Base-by-base conservation (phyloP, 2,888 invertebrate species). In the Drepanosiphum platanoidis region DNA sequence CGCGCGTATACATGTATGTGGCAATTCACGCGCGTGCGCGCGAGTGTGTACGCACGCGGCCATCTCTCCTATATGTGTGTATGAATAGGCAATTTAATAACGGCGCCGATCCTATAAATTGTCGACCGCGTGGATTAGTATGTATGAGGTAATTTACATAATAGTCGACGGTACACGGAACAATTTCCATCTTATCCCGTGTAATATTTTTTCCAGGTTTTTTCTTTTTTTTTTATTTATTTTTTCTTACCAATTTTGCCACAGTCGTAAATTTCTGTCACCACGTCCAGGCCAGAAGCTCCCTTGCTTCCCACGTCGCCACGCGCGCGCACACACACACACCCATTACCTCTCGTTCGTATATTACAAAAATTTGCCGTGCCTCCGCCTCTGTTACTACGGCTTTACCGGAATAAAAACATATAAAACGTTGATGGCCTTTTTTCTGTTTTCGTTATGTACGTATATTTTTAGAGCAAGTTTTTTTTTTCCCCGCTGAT, bases 111-210 rank as follows among this genome's bases (percentile, higher is more conserved):
- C 64, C 74, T 74, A 83, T 83, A 83, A 74, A 83, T 83, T 75
- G 83, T 74, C 83, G 64, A 71, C 71, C 39, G 61, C 72, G 64
- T 36, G 83, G 83, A 83, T 83, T 83, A 83, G 83, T 83, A 83
- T 83, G 83, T 83, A 83, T 83, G 83, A 83, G 83, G 74, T 83
- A 83, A 83, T 83, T 83, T 83, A 83, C 83, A 83, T 83, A 83
- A 83, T 83, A 74, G 83, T 83, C 74, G 64, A 74, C 64, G 64
- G 39, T 81, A 71, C 34, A 15, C 42, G n/a, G 42, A 78, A 72
- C 83, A 66, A 83, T 83, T 75, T 83, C 74, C 83, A 74, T 79
- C 79, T 79, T 79, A 79, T 68, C 68, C 42, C 39, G 72, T 27
- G 42, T 83, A 75, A 66, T 74, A 74, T 70, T 68, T 66, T 42